Evolutionary conservation across 2,797 vertebrate genomes (phyloP).

Genomic region (Dallia pectoralis): DNA sequence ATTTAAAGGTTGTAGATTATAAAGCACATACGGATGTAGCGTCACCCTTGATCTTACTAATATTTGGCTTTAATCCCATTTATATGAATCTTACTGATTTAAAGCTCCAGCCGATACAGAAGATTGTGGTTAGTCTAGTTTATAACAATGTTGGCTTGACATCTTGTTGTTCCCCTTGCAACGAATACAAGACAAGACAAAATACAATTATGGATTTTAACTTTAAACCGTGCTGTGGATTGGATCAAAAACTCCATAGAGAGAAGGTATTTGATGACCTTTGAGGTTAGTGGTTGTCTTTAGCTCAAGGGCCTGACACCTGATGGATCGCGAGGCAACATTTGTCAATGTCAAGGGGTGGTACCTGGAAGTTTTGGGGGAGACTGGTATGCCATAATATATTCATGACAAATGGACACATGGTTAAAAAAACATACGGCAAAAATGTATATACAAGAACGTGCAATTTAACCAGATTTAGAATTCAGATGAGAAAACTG

Average conservation of each 20-base stretch:
- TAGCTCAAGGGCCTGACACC: conserved; percentile 30
- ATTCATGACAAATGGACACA: neutral
- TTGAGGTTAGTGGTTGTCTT: conserved; percentile 23
- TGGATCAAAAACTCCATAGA: neutral
- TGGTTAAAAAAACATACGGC: neutral
- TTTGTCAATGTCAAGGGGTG: conserved; percentile 48
- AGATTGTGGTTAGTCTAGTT: conserved; percentile 19
- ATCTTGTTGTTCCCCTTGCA: neutral
- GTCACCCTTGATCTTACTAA: conserved; percentile 4
- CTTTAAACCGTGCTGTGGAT: neutral
- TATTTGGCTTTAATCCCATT: conserved; percentile 22
- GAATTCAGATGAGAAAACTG: neutral
- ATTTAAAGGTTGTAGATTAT: conserved; percentile 23
- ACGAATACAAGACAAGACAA: neutral
- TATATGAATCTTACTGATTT: neutral
- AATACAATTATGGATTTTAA: no score
- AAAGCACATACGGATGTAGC: neutral
- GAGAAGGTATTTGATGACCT: neutral
- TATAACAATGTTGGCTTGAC: neutral
- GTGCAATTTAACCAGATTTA: neutral
- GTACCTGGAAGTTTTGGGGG: conserved; percentile 32
- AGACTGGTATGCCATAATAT: conserved; percentile 5
- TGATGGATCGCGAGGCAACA: conserved; percentile 49
- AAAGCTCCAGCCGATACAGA: conserved; percentile 3
- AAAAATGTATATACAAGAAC: neutral